Conservation (phyloP, 2,113 vertebrate genomes). For the Oryctolagus cuniculus region mOryCun1.1 NC_091453.1:12337501-12338000, state of each 20-base stretch:
- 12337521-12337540: not conserved
- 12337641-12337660: not conserved
- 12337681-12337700: not conserved
- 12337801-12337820: slow-evolving; percentile 14
- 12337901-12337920: slow-evolving; percentile 26
- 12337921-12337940: slow-evolving; percentile 30
- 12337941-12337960: not conserved
- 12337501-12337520: not conserved
- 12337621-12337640: not conserved
- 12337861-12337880: slow-evolving; percentile 13
- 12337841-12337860: slow-evolving; percentile 13
- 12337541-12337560: not conserved
- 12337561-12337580: not conserved
- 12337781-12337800: not conserved
- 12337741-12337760: not conserved
- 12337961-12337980: not conserved
- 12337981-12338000: slow-evolving; percentile 38
- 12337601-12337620: not conserved
- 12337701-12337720: not conserved
- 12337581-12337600: not conserved
- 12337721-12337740: not conserved
- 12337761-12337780: not conserved
- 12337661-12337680: not conserved
- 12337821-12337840: slow-evolving; percentile 3
- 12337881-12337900: not conserved